These are phyloP conservation scores for Alectoris magna DNA, from an alignment of 2,797 vertebrate genomes.

Conservation along the genomic window DNA sequence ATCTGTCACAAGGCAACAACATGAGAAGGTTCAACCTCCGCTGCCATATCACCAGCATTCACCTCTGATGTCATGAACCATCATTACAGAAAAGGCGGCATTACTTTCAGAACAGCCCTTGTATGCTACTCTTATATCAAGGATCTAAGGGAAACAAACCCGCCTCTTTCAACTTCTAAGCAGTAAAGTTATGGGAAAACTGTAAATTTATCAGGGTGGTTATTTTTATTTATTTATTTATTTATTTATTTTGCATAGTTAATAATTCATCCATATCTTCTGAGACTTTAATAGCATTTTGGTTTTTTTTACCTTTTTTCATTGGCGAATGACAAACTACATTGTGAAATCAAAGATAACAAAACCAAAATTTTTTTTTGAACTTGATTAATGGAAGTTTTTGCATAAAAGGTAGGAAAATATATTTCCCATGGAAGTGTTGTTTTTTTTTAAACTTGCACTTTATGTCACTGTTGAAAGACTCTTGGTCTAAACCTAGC, in stretches of 20 bases:
- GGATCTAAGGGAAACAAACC: background rate
- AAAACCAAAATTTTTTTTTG: background rate
- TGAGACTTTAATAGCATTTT: background rate
- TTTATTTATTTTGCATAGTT: background rate
- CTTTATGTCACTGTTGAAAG: background rate
- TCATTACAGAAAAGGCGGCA: background rate
- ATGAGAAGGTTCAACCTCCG: background rate
- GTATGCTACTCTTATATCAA: too few species aligned
- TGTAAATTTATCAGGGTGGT: background rate
- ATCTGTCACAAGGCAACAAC: background rate
- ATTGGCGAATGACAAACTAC: background rate
- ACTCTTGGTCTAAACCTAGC: background rate
- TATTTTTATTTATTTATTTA: too few species aligned
- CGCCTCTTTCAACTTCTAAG: background rate
- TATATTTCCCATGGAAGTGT: background rate
- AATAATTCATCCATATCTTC: fast-evolving
- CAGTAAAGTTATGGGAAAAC: background rate
- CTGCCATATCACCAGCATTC: background rate
- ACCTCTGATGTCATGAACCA: too few species aligned
- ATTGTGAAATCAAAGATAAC: background rate
- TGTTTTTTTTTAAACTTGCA: background rate
- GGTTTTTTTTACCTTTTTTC: background rate
- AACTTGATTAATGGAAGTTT: background rate
- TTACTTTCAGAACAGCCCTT: too few species aligned
- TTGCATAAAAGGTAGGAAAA: background rate